These are phyloP conservation scores for Tenualosa thibaudeaui DNA, from an alignment of 2,797 vertebrate genomes.

Conservation along the genomic window DNA sequence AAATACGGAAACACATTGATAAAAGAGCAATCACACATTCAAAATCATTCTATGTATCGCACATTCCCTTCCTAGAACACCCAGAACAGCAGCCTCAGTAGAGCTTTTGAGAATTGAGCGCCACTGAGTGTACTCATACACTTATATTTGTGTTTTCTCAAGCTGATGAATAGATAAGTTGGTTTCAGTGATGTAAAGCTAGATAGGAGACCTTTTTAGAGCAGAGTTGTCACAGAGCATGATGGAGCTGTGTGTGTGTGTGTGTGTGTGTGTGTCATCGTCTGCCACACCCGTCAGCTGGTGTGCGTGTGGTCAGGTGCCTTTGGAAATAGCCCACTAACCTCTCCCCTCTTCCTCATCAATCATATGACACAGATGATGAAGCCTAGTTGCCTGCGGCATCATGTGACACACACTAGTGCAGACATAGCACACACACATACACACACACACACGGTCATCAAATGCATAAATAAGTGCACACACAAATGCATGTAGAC, in stretches of 20 bases:
- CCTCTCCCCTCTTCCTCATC: constrained; percentile 83
- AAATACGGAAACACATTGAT: too few relatives aligned
- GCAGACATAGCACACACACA: background rate
- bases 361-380: constrained; percentile 82
- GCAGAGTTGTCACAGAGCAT: background rate
- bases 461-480: background rate
- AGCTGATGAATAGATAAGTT: background rate
- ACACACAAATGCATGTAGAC: background rate
- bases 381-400: constrained; percentile 71
- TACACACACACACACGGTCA: constrained; percentile 7
- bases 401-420: constrained; percentile 42
- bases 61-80: too few relatives aligned
- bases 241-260: constrained; percentile 38
- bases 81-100: too few relatives aligned
- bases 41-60: too few relatives aligned
- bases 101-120: too few relatives aligned
- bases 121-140: background rate
- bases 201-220: background rate
- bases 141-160: background rate
- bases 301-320: constrained; percentile 59
- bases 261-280: constrained; percentile 21
- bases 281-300: constrained; percentile 55
- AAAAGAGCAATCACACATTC: too few relatives aligned
- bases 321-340: constrained; percentile 66
- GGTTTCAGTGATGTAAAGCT: background rate